Evolutionary conservation across 2,113 vertebrate genomes (phyloP).

Genomic region (Phoxinus phoxinus): DNA sequence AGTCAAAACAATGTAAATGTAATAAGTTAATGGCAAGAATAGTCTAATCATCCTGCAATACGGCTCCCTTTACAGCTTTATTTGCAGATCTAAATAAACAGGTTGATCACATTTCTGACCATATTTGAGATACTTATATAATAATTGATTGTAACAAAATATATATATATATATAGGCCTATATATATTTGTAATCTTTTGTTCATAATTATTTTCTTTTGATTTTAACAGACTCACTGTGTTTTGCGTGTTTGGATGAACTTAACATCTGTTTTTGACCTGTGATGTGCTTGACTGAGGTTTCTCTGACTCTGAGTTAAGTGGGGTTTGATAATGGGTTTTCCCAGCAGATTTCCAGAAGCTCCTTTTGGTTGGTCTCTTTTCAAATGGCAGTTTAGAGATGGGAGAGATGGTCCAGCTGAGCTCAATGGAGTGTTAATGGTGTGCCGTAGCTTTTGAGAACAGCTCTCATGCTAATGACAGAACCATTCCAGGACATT

Average conservation of each 20-base stretch:
- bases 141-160: no score
- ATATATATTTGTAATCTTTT: not conserved
- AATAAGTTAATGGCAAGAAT: not conserved
- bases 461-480: conserved; percentile 64
- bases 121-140: not conserved
- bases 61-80: not conserved
- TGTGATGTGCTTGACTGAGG: not conserved
- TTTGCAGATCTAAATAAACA: conserved; percentile 13
- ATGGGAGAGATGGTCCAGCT: conserved; percentile 42
- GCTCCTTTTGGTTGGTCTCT: conserved; percentile 7
- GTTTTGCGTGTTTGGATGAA: not conserved
- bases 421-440: conserved; percentile 58
- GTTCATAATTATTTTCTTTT: not conserved
- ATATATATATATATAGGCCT: no score
- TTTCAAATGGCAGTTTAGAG: conserved; percentile 48
- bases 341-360: not conserved
- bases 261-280: not conserved
- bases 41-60: not conserved
- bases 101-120: not conserved
- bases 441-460: conserved; percentile 34
- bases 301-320: not conserved
- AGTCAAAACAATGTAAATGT: conserved; percentile 52
- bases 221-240: not conserved
- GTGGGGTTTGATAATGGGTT: not conserved
- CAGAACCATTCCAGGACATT: conserved; percentile 59